Base-by-base conservation (phyloP, 2,113 vertebrate species). In the Leptobrachium ailaonicum region DNA sequence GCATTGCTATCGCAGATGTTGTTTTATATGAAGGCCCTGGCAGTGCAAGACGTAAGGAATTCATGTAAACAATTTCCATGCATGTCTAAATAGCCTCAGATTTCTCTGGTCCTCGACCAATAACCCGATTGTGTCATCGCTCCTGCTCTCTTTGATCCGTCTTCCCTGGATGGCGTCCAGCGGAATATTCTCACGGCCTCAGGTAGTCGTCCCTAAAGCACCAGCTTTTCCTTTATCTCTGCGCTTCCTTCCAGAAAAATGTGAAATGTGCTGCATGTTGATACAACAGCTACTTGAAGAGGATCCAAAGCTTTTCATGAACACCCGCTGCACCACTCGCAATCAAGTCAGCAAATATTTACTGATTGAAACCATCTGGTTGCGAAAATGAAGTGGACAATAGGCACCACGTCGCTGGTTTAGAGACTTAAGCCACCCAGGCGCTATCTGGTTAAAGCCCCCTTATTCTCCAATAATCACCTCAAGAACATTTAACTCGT, bases 111-210 rank as follows among this genome's bases (percentile, higher is more conserved):
- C 60, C 12, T 41, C 6, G 8, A 68, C 71, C 63, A 68, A 74
- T 4, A 54, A 68, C 4, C 47, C 42, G 63, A 74, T 60, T 66
- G 43, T 74, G 41, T 45, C 71, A n/a, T 74, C 50, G 74, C 58
- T 13, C 12, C 67, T 53, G 5, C 10, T 40, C 20, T 60, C 78
- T 80, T 56, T 74, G 63, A 80, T 74, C 71, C 41, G 20, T 80
- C 47, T 67, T 80, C 50, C 41, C 10, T 80, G 71, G 78, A 74
- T 40, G 2, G 2, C 13, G 14, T 73, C 53, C 64, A 80, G 43
- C 11, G 74, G 45, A 80, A 80, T 80, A 68, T 80, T 80, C 78
- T 80, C 78, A 80, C 78, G 71, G 41, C 71, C 53, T 66, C 71
- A 80, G 71, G 78, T 80, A 80, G 78, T 74, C 66, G n/a, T 67